These are phyloP conservation scores for Calameuta pallipes DNA, from an alignment of 2,888 invertebrate species.

Conservation along the genomic window DNA sequence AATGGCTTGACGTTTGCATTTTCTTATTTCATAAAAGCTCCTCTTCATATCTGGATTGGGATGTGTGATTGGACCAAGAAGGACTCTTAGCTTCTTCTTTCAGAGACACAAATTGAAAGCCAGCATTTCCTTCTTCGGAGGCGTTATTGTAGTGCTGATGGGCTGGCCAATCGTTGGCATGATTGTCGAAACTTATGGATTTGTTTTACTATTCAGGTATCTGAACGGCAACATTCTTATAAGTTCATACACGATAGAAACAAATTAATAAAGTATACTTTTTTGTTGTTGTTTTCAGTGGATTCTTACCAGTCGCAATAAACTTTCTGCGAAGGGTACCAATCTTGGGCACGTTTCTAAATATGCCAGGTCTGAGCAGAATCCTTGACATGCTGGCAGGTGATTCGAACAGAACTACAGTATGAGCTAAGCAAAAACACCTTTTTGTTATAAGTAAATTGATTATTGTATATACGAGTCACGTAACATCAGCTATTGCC, in stretches of 20 bases:
- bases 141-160: conserved; percentile 89
- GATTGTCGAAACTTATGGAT: conserved; percentile 96
- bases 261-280: neutral
- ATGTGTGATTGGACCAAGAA: conserved; percentile 94
- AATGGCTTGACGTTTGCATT: conserved; percentile 14
- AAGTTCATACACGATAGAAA: conserved; percentile 8
- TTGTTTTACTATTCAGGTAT: conserved; percentile 85
- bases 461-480: neutral
- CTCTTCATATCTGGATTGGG: conserved; percentile 94
- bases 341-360: conserved; percentile 87
- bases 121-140: conserved; percentile 89
- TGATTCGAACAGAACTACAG: conserved; percentile 84
- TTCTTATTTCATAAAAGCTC: conserved; percentile 76
- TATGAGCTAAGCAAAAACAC: conserved; percentile 68
- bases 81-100: conserved; percentile 98
- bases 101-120: conserved; percentile 96
- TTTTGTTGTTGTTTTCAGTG: conserved; percentile 73
- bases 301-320: conserved; percentile 96
- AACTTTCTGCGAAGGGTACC: conserved; percentile 96
- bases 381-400: conserved; percentile 86
- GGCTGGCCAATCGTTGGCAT: conserved; percentile 98
- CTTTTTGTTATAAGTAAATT: neutral
- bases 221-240: conserved; percentile 15
- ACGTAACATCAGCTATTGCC: neutral
- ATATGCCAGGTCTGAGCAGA: conserved; percentile 89